Conservation (phyloP, 2,113 vertebrate species). For the Holacanthus passer region DNA sequence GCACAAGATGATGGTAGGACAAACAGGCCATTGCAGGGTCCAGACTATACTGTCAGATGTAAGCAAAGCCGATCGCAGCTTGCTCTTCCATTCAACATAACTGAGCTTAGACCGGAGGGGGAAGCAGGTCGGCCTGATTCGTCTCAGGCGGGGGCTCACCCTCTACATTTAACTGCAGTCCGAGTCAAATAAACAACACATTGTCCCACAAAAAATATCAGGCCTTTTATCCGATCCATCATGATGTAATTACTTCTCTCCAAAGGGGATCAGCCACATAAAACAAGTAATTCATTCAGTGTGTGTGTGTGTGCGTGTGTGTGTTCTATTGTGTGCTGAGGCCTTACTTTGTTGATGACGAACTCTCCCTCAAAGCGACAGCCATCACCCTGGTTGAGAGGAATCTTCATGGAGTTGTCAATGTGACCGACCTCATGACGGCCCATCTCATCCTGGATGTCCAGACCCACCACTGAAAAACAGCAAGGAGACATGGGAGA, state of each 20-base stretch:
- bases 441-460: conserved; percentile 99
- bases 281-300: neutral
- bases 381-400: conserved; percentile 90
- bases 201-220: neutral
- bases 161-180: conserved; percentile 27
- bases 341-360: conserved; percentile 95
- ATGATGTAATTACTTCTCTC: neutral
- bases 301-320: neutral
- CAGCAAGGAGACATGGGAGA: neutral
- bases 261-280: neutral
- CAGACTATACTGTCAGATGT: conserved; percentile 30
- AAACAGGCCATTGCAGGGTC: conserved; percentile 21
- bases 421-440: conserved; percentile 98
- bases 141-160: conserved; percentile 3
- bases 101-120: conserved; percentile 48
- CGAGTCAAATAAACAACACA: conserved; percentile 38
- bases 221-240: neutral
- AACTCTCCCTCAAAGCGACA: conserved; percentile 98
- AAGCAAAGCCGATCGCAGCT: conserved; percentile 32
- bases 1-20: conserved; percentile 32
- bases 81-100: conserved; percentile 52
- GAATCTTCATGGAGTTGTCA: conserved; percentile 98
- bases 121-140: neutral
- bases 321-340: neutral
- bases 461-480: conserved; percentile 93